Conservation (phyloP, 2,888 invertebrate species). For the Apodemia zela region DNA sequence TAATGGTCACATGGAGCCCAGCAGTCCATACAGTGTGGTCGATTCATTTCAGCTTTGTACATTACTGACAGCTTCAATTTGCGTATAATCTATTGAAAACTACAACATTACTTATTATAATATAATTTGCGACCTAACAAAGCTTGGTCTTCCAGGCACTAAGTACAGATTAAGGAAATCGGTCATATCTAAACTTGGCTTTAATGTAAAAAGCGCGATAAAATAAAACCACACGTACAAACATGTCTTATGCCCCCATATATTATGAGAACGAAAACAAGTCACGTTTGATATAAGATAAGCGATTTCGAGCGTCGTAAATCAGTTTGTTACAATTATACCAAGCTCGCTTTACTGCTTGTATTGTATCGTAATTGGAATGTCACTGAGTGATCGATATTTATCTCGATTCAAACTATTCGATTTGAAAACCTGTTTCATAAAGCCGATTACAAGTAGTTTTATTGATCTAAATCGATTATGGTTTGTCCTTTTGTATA, state of each 20-base stretch:
- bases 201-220: background rate
- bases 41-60: too few species aligned
- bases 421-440: slow-evolving; percentile 29
- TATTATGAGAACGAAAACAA: slow-evolving; percentile 37
- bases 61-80: too few species aligned
- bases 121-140: too few species aligned
- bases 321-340: slow-evolving; percentile 40
- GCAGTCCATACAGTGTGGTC: too few species aligned
- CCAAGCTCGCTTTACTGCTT: slow-evolving; percentile 42
- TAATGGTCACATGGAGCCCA: too few species aligned
- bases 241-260: slow-evolving; percentile 28
- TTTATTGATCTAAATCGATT: slow-evolving; percentile 30
- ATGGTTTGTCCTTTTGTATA: slow-evolving; percentile 19
- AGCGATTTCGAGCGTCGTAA: slow-evolving; percentile 37
- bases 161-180: background rate
- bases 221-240: slow-evolving; percentile 1
- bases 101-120: too few species aligned
- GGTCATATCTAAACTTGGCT: slow-evolving; percentile 7
- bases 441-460: slow-evolving; percentile 31
- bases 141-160: background rate
- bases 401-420: slow-evolving; percentile 56
- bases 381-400: slow-evolving; percentile 69
- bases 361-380: slow-evolving; percentile 65
- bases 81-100: too few species aligned
- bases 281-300: slow-evolving; percentile 36